Conservation (phyloP, 2,888 invertebrate species). For the Yponomeuta evonymella region DNA sequence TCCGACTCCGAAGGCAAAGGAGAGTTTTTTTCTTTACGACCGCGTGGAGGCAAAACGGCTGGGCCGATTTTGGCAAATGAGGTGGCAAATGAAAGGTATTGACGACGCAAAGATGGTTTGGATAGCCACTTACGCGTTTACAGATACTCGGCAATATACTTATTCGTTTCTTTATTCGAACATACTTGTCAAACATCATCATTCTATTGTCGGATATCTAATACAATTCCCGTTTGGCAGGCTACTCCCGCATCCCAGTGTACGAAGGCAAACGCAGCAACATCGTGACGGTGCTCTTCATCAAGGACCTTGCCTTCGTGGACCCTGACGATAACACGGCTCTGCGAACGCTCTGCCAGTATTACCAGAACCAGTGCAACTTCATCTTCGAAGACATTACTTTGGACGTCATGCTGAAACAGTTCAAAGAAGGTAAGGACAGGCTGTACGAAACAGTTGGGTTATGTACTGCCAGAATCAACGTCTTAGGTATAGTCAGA, state of each 20-base stretch:
- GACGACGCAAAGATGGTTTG: too few relatives aligned
- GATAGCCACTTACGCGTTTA: too few relatives aligned
- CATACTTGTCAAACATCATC: too few relatives aligned
- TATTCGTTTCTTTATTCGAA: too few relatives aligned
- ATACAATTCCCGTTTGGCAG: conserved; percentile 47
- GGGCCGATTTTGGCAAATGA: too few relatives aligned
- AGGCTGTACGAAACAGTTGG: background rate
- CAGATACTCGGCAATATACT: too few relatives aligned
- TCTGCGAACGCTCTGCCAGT: conserved; percentile 93
- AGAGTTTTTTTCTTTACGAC: too few relatives aligned
- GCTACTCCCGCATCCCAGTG: conserved; percentile 97
- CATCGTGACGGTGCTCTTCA: conserved; percentile 95
- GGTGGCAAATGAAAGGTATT: too few relatives aligned
- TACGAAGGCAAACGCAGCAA: conserved; percentile 90
- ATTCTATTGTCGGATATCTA: too few relatives aligned
- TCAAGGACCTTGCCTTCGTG: conserved; percentile 98
- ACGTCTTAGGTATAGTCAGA: background rate
- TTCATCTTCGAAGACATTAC: conserved; percentile 98
- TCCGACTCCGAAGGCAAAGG: too few relatives aligned
- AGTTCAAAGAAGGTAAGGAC: conserved; percentile 93
- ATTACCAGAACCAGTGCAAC: conserved; percentile 96
- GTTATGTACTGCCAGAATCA: background rate
- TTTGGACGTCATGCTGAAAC: conserved; percentile 95
- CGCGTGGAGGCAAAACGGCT: too few relatives aligned
- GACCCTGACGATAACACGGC: conserved; percentile 99